Conservation (phyloP, 2,888 invertebrate genomes). For the Lithophane leautieri region DNA sequence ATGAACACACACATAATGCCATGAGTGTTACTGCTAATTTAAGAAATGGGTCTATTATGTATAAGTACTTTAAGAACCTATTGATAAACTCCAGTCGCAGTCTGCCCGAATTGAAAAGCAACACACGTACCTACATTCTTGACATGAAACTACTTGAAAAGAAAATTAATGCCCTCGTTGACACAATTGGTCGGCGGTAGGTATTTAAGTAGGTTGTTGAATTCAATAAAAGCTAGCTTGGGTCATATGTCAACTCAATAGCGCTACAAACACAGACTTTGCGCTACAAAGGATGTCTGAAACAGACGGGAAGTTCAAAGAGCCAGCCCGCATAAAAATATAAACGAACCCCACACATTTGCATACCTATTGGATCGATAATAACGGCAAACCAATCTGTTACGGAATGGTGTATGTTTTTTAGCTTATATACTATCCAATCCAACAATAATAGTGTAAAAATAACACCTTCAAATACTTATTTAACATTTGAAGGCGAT, state of each 20-base stretch:
- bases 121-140: not conserved
- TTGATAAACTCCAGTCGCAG: not conserved
- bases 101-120: not conserved
- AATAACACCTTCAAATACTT: not conserved
- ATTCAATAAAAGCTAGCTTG: conserved; percentile 6
- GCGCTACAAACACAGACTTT: not conserved
- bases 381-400: conserved; percentile 2
- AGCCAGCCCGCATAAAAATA: not conserved
- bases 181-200: not conserved
- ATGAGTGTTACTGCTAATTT: not conserved
- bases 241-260: not conserved
- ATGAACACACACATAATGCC: not conserved
- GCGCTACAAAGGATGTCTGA: not conserved
- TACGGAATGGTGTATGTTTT: conserved; percentile 22
- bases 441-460: not conserved
- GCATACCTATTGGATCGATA: conserved; percentile 24
- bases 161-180: not conserved
- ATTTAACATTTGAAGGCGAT: too few species aligned
- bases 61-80: too few species aligned
- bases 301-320: conserved; percentile 14
- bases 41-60: not conserved
- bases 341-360: conserved; percentile 10
- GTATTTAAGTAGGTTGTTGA: not conserved
- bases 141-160: not conserved
- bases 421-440: conserved; percentile 18